These are phyloP conservation scores for Drosophila rhopaloa DNA, from an alignment of 1,140 invertebrate species.

Conservation along the genomic window DNA sequence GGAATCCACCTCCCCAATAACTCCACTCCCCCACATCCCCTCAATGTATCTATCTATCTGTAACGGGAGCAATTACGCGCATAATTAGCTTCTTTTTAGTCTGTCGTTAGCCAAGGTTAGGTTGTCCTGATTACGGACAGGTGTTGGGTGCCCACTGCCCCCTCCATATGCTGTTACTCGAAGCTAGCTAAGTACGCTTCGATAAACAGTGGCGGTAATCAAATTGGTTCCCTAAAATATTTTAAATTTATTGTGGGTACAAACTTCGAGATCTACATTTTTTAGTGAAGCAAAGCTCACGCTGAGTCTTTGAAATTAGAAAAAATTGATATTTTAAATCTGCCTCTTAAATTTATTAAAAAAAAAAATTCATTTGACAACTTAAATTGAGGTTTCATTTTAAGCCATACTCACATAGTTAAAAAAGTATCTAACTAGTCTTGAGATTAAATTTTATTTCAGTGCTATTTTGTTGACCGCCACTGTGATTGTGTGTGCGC, in stretches of 20 bases:
- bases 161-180: conserved; percentile 9
- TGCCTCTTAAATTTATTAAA: too few relatives aligned
- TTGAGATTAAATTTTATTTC: not conserved
- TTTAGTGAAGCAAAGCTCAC: too few relatives aligned
- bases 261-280: too few relatives aligned
- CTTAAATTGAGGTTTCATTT: too few relatives aligned
- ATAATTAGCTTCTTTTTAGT: conserved; percentile 45
- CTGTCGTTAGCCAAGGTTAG: conserved; percentile 14
- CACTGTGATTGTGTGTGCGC: conserved; percentile 23
- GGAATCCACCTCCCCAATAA: not conserved
- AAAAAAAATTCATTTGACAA: too few relatives aligned
- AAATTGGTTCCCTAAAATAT: not conserved
- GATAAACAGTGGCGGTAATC: not conserved
- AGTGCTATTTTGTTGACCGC: not conserved
- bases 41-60: conserved; percentile 8
- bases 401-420: too few relatives aligned
- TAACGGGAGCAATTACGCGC: conserved; percentile 47
- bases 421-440: too few relatives aligned
- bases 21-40: conserved; percentile 4
- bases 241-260: too few relatives aligned
- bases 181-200: conserved; percentile 27
- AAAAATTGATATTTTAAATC: too few relatives aligned
- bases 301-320: too few relatives aligned
- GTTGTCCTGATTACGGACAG: conserved; percentile 23
- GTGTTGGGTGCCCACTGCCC: conserved; percentile 1